Evolutionary conservation across 2,797 vertebrate species (phyloP).

Genomic region (Bradypodion ventrale): DNA sequence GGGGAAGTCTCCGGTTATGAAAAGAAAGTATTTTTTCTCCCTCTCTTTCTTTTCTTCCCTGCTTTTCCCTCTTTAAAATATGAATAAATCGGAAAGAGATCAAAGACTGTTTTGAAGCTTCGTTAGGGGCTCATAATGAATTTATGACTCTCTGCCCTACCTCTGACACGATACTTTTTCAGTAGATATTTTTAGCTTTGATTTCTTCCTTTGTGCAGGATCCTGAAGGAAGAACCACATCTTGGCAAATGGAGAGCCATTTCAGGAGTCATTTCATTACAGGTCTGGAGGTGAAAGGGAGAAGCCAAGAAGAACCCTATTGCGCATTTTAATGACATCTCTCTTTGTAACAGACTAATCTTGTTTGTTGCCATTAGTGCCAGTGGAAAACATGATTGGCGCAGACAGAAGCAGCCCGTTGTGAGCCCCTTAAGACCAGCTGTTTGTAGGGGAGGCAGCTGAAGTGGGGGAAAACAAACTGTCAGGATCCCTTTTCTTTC

Average conservation of each 20-base stretch:
- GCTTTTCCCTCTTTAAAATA: conserved; percentile 44
- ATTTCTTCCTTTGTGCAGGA: conserved; percentile 29
- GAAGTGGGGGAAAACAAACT: not conserved
- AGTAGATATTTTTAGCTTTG: conserved; percentile 66
- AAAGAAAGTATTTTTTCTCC: conserved; percentile 60
- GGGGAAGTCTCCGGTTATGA: conserved; percentile 57
- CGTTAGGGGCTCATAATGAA: conserved; percentile 30
- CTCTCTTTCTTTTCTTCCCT: not conserved
- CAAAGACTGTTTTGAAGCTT: conserved; percentile 54
- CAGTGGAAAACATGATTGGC: not conserved
- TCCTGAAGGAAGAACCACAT: conserved; percentile 46
- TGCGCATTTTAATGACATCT: conserved; percentile 47
- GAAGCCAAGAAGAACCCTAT: conserved; percentile 40
- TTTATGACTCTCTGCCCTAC: conserved; percentile 52
- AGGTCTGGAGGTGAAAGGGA: conserved; percentile 15
- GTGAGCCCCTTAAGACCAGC: not conserved
- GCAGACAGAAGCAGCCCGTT: rapidly evolving
- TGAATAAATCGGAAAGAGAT: conserved; percentile 51
- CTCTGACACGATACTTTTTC: conserved; percentile 53
- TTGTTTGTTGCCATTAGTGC: not conserved
- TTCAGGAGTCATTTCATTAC: conserved; percentile 51
- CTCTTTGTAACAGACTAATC: conserved; percentile 48
- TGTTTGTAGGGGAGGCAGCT: not conserved
- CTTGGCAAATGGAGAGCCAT: conserved; percentile 52
- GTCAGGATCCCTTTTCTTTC: not conserved